Base-by-base conservation (phyloP, 2,113 vertebrate species). In the Panthera leo region DNA sequence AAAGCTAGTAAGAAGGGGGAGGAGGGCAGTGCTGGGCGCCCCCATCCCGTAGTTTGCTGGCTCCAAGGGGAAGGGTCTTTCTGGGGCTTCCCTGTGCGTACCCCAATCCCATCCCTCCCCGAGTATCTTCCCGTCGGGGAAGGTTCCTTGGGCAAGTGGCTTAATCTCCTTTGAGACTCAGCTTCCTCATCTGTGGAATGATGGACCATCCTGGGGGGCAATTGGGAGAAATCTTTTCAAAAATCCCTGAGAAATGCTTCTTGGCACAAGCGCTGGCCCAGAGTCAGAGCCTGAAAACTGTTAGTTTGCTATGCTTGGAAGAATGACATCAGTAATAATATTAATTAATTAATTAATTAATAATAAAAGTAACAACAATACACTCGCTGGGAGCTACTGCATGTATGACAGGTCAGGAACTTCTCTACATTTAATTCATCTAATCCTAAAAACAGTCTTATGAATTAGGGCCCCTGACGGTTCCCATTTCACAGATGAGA, bases 1-100 rank as follows among this genome's bases (percentile, higher is more conserved):
- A 97, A 97, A 98, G 98, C 98, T 98, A 98, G 98, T 98, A 98
- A 99, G 97, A 98, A 98, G 94, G 85, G 84, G 93, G 96, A 89
- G 83, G 95, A 36, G 73, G 94, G 84, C 89, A 83, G 79, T 89
- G 89, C 94, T 34, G 51, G 36, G 89, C 70, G 1, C 94, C 87
- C 97, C 94, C 86, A 34, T 79, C 96, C 97, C 88, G 1, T 45
- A 85, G 78, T 96, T 98, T 98, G 98, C 98, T 98, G 98, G 98
- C 97, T 98, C 97, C 94, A 94, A 92, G 91, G 84, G 96, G 95
- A 97, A 96, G 91, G 82, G 42, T 70, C 61, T 85, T 89, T 84
- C 31, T 1, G 12, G 19, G 86, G 55, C 79, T 61, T 71, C 48
- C 51, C 58, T 85, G 42, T 82, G 78, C 21, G 55, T 53, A 11